Evolutionary conservation across 2,797 vertebrate species (phyloP), one percentile per base, ranked within the genome.

Genomic region (Cyprinodon diabolis): DNA sequence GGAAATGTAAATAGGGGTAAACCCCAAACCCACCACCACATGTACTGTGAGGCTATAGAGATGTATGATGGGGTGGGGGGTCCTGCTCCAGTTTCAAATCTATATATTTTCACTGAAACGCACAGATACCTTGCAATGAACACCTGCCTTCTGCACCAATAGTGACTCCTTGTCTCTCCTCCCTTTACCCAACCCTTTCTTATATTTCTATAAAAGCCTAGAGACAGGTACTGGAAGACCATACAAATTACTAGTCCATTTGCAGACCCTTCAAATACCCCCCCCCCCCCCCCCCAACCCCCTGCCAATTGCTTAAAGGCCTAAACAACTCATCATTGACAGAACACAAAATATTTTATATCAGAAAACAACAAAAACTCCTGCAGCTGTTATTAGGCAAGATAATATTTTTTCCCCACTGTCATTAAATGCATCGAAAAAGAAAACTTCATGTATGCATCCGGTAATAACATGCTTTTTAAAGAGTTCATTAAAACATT

Each of bases 161-260:
- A 82, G 78, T 83, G 80, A 78, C 25, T n/a, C 62, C 45, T 48
- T 30, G 15, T 40, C 54, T 25, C 70, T 19, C 30, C 48, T 56
- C 54, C 68, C 12, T 71, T 77, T 76, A 69, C 40, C 19, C 43
- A 55, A 48, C 62, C 12, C 69, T 78, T 77, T 47, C 45, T 21
- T 65, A 55, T 19, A 75, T 66, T 56, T 19, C 49, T 80, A 74
- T 84, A 69, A 86, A 88, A 84, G 71, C 78, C 45, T 2, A 75
- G 81, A 77, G 86, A 83, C 88, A 92, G 90, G 88, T 91, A 87
- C 65, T 79, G 66, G 13, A 43, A 35, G 76, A 77, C 60, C 47
- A 68, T 66, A 58, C 77, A 87, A 77, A 68, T 76, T 30, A 40
- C 84, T 84, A 78, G 54, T 54, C 71, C 15, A 54, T 10, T 35